Evolutionary conservation across 2,797 vertebrate species (phyloP).

Genomic region (Muscicapa comitata): DNA sequence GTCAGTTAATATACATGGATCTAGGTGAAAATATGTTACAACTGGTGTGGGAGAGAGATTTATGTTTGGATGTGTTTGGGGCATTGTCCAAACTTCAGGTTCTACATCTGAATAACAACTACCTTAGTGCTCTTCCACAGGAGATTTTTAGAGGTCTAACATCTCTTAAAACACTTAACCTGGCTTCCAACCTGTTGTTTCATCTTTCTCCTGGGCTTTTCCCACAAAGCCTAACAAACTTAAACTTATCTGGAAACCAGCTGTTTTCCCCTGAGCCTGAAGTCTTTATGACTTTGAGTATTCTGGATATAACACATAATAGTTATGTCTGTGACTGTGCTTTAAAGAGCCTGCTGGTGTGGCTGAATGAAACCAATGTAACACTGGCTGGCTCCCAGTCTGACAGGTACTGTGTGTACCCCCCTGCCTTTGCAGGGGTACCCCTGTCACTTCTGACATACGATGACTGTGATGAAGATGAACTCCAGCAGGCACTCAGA

Average conservation of each 20-base stretch:
- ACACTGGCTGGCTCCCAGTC: conserved; percentile 57
- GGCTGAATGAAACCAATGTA: conserved; percentile 79
- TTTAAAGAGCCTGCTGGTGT: conserved; percentile 74
- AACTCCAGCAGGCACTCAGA: conserved; percentile 67
- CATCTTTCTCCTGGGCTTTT: conserved; percentile 70
- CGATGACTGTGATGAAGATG: conserved; percentile 72
- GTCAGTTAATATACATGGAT: conserved; percentile 69
- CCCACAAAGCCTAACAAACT: conserved; percentile 72
- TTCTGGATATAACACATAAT: conserved; percentile 78
- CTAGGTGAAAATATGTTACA: conserved; percentile 76
- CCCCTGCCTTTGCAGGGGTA: conserved; percentile 43
- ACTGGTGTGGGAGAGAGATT: conserved; percentile 70
- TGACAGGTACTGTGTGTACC: conserved; percentile 78
- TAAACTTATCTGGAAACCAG: conserved; percentile 81
- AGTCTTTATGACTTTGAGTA: conserved; percentile 71
- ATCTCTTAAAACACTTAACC: conserved; percentile 74
- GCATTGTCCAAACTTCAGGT: conserved; percentile 60
- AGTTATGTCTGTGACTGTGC: conserved; percentile 77
- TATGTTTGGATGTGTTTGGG: conserved; percentile 75
- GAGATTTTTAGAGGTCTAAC: conserved; percentile 78
- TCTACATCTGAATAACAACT: conserved; percentile 78
- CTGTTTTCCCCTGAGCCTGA: conserved; percentile 79
- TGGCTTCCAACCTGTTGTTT: conserved; percentile 81
- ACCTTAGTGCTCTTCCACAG: conserved; percentile 76
- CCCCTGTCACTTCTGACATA: conserved; percentile 64